phyloP scores from a whole-genome alignment of 1,140 invertebrate genomes.

The Linepithema humile region DNA sequence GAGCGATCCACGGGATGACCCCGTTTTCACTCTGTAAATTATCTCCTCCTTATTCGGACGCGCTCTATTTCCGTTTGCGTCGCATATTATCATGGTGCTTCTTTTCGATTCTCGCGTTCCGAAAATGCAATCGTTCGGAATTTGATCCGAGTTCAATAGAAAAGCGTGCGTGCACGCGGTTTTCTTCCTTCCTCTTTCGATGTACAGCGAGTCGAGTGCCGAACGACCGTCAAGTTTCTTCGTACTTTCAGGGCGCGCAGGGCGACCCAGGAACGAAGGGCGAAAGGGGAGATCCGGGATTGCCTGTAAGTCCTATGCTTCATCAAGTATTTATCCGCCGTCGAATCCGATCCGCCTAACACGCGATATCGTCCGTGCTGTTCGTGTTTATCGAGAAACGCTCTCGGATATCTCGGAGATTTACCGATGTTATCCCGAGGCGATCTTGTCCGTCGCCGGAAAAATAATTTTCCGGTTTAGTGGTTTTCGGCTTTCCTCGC shows the following conservation, averaged over 20 bases:
- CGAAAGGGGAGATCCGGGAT: slow-evolving; percentile 94
- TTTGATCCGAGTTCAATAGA: background rate
- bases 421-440: slow-evolving; percentile 17
- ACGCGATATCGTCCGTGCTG: background rate
- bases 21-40: slow-evolving; percentile 67
- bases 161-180: background rate
- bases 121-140: slow-evolving; percentile 18
- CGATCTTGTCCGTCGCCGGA: slow-evolving; percentile 2
- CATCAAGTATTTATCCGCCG: slow-evolving; percentile 47
- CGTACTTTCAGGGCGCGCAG: slow-evolving; percentile 91
- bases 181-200: background rate
- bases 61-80: slow-evolving; percentile 39
- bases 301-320: slow-evolving; percentile 89
- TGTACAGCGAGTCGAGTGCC: background rate
- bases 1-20: slow-evolving; percentile 80
- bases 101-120: background rate
- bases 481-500: background rate
- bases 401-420: background rate
- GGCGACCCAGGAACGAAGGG: slow-evolving; percentile 96
- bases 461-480: slow-evolving; percentile 14
- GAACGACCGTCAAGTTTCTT: slow-evolving; percentile 58
- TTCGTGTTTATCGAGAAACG: slow-evolving; percentile 27
- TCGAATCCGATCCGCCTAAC: slow-evolving; percentile 37
- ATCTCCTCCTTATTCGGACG: background rate
- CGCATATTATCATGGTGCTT: no score